Base-by-base conservation (phyloP, 2,888 invertebrate species). In the Agrilus biguttatus region DNA sequence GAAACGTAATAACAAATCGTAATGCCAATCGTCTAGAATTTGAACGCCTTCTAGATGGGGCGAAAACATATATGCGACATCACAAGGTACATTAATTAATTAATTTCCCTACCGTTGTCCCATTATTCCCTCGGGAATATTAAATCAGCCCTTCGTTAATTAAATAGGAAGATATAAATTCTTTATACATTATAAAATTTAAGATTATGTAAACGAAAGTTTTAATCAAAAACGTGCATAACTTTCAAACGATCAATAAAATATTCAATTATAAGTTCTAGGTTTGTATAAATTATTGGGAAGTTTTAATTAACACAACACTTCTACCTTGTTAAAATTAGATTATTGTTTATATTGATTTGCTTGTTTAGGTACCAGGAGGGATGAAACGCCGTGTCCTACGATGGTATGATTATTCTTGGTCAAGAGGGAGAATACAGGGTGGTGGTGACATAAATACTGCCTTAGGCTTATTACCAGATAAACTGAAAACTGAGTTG, bases 331-430 rank as follows among this genome's bases (percentile, higher is more conserved):
- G 19, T 19, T 5, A 19, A 19, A 19, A 5, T 23, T 8, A 6
- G n/a, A n/a, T n/a, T n/a, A n/a, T n/a, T n/a, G n/a, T n/a, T n/a
- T n/a, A n/a, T n/a, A n/a, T n/a, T n/a, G n/a, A 8, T 34, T 39
- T 10, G 13, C 37, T 49, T 47, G 49, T 42, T 6, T 49, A 77
- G 75, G 90, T 90, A 21, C 95, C 95, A 6, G 85, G 89, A 33
- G 91, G 90, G 14, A 91, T 96, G 88, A 95, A 95, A 64, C 74
- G 91, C n/a, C 73, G 95, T 17, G 95, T 96, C 1, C 77, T 95
- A 32, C 75, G 95, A 7, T 95, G 95, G 95, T 96, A 95, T 68
- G 93, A 95, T 69, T 96, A 96, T 67, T 93, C 93, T 23, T 95
- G 95, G 95, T 93, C 93, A 3, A 75, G 95, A 46, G 95, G 95